Evolutionary conservation across 2,113 vertebrate genomes (phyloP).

Genomic region (Sinocyclocheilus maitianheensis): DNA sequence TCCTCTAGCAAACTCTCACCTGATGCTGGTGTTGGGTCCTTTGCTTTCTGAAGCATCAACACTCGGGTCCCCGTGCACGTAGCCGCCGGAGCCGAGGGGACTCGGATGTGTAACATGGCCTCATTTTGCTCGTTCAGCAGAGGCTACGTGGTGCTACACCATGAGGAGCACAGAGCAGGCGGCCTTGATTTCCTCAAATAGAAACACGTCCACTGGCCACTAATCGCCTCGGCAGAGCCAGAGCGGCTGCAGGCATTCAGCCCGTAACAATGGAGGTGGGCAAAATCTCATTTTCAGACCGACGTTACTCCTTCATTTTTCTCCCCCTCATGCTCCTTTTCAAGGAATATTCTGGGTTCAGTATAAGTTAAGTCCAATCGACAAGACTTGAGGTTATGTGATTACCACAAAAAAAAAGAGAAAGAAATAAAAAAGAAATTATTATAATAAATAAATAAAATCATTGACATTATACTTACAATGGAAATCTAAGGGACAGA

Average conservation of each 20-base stretch:
- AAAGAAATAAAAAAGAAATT: no score
- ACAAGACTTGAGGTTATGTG: neutral
- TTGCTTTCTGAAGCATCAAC: neutral
- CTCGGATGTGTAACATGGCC: conserved; percentile 7
- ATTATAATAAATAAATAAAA: neutral
- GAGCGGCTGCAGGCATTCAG: conserved; percentile 61
- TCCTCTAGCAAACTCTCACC: conserved; percentile 59
- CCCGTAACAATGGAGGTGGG: conserved; percentile 62
- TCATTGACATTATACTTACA: neutral
- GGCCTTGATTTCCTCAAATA: conserved; percentile 69
- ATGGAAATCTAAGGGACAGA: no score
- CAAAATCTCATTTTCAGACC: conserved; percentile 66
- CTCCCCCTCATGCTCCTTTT: conserved; percentile 19
- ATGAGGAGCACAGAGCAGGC: conserved; percentile 47
- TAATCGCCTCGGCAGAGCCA: conserved; percentile 65
- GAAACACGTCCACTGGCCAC: conserved; percentile 63
- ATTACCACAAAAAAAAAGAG: neutral
- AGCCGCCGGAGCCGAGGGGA: neutral
- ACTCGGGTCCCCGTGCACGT: neutral
- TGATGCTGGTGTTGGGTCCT: conserved; percentile 40
- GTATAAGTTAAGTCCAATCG: neutral
- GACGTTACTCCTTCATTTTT: conserved; percentile 35
- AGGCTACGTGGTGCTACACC: conserved; percentile 40
- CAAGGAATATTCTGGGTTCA: neutral
- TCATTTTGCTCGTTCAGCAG: conserved; percentile 5